Percentiles rank a stretch among this genome's conserved stretches.
Conservation (phyloP, 1,140 invertebrate genomes). For the Eciton burchellii region DNA sequence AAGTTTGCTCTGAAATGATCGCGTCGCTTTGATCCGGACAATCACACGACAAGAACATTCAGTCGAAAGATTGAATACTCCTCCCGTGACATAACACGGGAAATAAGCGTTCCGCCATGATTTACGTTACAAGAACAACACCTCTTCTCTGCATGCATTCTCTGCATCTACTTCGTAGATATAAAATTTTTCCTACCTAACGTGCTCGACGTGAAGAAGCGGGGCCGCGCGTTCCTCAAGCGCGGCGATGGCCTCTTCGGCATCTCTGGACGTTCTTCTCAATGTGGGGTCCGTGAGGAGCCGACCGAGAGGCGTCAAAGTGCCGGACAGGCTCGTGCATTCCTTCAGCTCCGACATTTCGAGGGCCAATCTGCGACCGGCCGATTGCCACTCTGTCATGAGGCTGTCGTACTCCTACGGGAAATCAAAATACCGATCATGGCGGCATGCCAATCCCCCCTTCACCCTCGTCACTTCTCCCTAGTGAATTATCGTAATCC, state of each 20-base stretch:
- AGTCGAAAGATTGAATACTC: no score
- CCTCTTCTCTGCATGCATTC: not conserved
- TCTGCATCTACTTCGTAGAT: not conserved
- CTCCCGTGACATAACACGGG: no score
- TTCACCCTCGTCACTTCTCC: conserved; percentile 3
- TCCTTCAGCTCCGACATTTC: conserved; percentile 85
- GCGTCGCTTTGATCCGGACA: no score
- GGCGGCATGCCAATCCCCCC: not conserved
- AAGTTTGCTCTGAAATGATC: no score
- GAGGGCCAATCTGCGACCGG: conserved; percentile 82
- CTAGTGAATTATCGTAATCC: not conserved
- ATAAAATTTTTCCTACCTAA: conserved; percentile 74
- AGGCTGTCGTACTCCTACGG: conserved; percentile 83
- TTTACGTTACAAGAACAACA: not conserved
- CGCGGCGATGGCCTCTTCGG: conserved; percentile 78
- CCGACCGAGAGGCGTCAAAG: conserved; percentile 83
- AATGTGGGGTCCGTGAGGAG: conserved; percentile 82
- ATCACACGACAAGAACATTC: no score
- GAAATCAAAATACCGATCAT: conserved; percentile 42
- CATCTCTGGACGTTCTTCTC: conserved; percentile 82
- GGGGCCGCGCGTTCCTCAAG: conserved; percentile 82
- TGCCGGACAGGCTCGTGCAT: conserved; percentile 80
- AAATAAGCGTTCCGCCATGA: not conserved
- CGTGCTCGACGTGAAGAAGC: conserved; percentile 80
- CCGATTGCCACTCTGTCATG: conserved; percentile 84